phyloP scores from a whole-genome alignment of 1,140 invertebrate species.

The Streblospio benedicti region DNA sequence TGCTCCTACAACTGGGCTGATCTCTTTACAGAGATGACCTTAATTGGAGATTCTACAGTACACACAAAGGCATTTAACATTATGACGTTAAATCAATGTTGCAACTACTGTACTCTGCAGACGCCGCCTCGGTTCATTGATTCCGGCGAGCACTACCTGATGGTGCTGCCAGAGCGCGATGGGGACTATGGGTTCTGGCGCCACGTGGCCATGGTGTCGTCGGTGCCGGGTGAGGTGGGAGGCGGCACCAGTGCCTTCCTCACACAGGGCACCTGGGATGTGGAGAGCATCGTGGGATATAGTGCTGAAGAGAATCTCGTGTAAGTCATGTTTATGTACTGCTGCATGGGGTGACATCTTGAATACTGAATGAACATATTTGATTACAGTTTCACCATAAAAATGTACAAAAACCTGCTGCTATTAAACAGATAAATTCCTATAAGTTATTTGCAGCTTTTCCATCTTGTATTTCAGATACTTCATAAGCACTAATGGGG shows the following conservation, averaged over 20 bases:
- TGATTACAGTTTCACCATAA: too few species aligned
- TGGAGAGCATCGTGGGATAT: conserved; percentile 74
- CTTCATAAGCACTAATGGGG: conserved; percentile 68
- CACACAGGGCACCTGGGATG: conserved; percentile 77
- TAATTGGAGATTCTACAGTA: too few species aligned
- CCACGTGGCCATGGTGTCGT: conserved; percentile 67
- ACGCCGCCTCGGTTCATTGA: neutral
- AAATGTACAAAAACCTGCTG: too few species aligned
- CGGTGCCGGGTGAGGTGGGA: conserved; percentile 28
- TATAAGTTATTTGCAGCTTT: too few species aligned
- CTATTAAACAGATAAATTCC: too few species aligned
- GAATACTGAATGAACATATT: too few species aligned
- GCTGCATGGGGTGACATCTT: too few species aligned
- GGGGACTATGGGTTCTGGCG: conserved; percentile 66
- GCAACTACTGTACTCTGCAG: too few species aligned
- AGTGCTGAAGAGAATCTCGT: conserved; percentile 67
- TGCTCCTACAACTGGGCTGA: too few species aligned
- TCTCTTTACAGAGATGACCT: too few species aligned
- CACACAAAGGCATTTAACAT: too few species aligned
- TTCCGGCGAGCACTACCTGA: conserved; percentile 63
- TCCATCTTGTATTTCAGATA: conserved; percentile 58
- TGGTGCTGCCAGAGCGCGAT: conserved; percentile 70
- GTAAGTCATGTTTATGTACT: conserved; percentile 3
- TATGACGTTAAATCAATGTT: too few species aligned
- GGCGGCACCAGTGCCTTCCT: conserved; percentile 51